Evolutionary conservation across 30 jellyfish, hydroid and myxozoan genomes (phyloP).

Genomic region (Mastigias papua): DNA sequence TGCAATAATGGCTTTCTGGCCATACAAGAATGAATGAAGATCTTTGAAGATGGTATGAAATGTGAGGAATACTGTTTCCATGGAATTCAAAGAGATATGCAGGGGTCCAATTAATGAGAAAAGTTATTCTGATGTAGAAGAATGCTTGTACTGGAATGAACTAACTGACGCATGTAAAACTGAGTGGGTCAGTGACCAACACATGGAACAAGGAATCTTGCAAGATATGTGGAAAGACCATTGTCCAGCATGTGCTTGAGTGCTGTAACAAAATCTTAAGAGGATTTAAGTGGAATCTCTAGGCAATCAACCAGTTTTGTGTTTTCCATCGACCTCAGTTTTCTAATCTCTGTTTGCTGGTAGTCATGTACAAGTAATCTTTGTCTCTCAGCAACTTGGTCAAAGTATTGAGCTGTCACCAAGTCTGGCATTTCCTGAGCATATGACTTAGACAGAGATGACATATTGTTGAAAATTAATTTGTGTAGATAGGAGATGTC

Average conservation of each 20-base stretch:
- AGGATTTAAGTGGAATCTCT: slow-evolving; percentile 28
- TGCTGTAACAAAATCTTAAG: slow-evolving; percentile 30
- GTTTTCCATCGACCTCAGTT: slow-evolving; percentile 45
- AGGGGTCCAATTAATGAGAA: slow-evolving; percentile 57
- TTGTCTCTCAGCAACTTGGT: slow-evolving; percentile 40
- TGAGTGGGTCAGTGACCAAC: slow-evolving; percentile 66
- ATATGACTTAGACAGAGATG: slow-evolving; percentile 32
- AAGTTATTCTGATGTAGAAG: slow-evolving; percentile 9
- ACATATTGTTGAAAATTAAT: background rate
- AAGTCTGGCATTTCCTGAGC: slow-evolving; percentile 58
- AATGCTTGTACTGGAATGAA: slow-evolving; percentile 4
- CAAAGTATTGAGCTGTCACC: slow-evolving; percentile 36
- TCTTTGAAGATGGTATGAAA: slow-evolving; percentile 39
- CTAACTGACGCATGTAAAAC: slow-evolving; percentile 54
- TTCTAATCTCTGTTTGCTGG: slow-evolving; percentile 24
- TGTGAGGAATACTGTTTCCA: slow-evolving; percentile 54
- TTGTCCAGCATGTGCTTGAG: slow-evolving; percentile 45
- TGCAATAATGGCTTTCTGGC: slow-evolving; percentile 49
- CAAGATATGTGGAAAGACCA: slow-evolving; percentile 60
- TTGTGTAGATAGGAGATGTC: background rate
- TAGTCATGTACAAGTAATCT: slow-evolving; percentile 33
- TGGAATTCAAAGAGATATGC: slow-evolving; percentile 55
- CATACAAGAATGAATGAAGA: slow-evolving; percentile 36
- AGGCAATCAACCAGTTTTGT: slow-evolving; percentile 44
- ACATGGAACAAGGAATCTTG: slow-evolving; percentile 50